Conservation (phyloP, 2,888 invertebrate species). For the Axea sp. region DNA sequence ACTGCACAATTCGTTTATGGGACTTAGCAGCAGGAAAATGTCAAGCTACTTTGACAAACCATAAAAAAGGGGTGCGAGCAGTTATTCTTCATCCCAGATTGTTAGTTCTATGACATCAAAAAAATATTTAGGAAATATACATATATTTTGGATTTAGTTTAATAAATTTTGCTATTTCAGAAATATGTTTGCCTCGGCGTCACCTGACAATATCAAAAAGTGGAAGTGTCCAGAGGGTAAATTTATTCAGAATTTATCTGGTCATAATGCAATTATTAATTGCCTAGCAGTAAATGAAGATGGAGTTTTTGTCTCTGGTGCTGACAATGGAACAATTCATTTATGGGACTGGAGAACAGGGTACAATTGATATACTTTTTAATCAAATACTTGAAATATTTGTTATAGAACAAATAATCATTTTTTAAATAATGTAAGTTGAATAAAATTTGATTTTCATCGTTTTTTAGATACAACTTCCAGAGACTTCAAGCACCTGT, state of each 20-base stretch:
- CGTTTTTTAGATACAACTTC: constrained; percentile 95
- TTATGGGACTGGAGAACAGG: constrained; percentile 99
- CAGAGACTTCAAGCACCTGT: constrained; percentile 95
- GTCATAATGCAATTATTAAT: constrained; percentile 98
- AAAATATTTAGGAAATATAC: too few relatives aligned
- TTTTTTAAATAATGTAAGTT: too few relatives aligned
- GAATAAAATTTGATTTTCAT: too few relatives aligned
- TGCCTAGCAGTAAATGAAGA: constrained; percentile 97
- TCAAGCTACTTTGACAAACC: constrained; percentile 96
- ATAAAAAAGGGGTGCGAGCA: constrained; percentile 96
- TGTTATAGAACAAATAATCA: too few relatives aligned
- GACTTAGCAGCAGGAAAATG: constrained; percentile 98
- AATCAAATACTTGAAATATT: too few relatives aligned
- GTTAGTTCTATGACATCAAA: constrained; percentile 77
- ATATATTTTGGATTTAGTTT: too few relatives aligned
- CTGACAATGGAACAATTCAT: constrained; percentile 98
- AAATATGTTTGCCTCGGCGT: constrained; percentile 98
- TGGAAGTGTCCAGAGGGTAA: constrained; percentile 99
- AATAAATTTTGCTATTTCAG: constrained; percentile 48
- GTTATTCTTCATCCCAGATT: constrained; percentile 88
- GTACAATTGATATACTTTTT: too few relatives aligned
- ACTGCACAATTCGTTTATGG: constrained; percentile 98
- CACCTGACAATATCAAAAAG: constrained; percentile 99
- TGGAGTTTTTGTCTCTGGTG: constrained; percentile 97
- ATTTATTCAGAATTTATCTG: constrained; percentile 97